Base-by-base conservation (phyloP, 2,888 invertebrate species). In the Orchesella flavescens region DNA sequence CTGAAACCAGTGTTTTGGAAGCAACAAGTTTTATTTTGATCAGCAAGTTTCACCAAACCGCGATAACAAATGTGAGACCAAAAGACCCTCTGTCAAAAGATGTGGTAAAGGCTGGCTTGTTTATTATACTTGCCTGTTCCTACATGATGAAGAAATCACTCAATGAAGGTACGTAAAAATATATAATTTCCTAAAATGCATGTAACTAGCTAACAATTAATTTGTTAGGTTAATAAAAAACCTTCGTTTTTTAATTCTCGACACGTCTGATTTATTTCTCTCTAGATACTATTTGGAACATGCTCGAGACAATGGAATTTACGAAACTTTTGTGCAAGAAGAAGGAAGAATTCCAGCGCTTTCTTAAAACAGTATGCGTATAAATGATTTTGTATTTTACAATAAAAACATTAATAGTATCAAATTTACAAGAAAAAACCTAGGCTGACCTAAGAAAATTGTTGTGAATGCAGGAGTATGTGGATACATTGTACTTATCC, bases 331-430 rank as follows among this genome's bases (percentile, higher is more conserved):
- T 61, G 7, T 75, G 68, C 19, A 44, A 46, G 43, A 23, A 43
- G 17, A 46, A 55, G 34, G 76, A 82, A 5, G 63, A 76, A 34
- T 23, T 82, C 1, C 19, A 43, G 53, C 23, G 49, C 12, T 69
- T 76, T 34, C 57, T 82, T 46, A 82, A 82, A 55, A 61, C 61
- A n/a, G 82, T 82, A n/a, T n/a, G n/a, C n/a, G n/a, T n/a, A n/a
- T 53, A n/a, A 57, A 9, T 66, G 49, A 49, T 59, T n/a, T 63
- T 23, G 10, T 23, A 19, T 17, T n/a, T n/a, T n/a, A n/a, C n/a
- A n/a, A n/a, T n/a, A n/a, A n/a, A n/a, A n/a, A 57, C 7, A 7
- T 7, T 57, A n/a, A 46, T 7, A 17, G n/a, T n/a, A n/a, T n/a
- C n/a, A n/a, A n/a, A n/a, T n/a, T n/a, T n/a, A n/a, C n/a, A n/a